Percentiles rank a stretch among this genome's conserved stretches.
Conservation (phyloP, 2,888 invertebrate genomes). For the Mesorhabditis belari region DNA sequence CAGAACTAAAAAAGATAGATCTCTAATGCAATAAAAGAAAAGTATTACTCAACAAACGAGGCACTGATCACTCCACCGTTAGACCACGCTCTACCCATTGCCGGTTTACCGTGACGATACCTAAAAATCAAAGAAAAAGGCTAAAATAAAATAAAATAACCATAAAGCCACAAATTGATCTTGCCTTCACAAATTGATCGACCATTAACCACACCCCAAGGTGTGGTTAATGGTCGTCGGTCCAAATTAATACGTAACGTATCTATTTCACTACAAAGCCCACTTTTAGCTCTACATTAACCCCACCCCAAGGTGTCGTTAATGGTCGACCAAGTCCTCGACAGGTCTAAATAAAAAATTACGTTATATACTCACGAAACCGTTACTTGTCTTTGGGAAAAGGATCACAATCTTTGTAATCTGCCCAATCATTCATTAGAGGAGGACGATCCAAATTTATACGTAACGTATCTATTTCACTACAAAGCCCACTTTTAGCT, state of each 20-base stretch:
- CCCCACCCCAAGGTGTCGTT: neutral
- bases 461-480: neutral
- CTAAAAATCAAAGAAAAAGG: neutral
- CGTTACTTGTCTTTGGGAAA: constrained; percentile 18
- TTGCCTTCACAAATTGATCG: too few species aligned
- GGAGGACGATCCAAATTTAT: neutral
- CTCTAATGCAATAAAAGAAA: neutral
- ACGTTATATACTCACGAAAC: neutral
- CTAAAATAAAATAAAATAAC: constrained; percentile 4
- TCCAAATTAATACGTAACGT: too few species aligned
- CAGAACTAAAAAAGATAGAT: constrained; percentile 2
- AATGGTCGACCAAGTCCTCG: neutral
- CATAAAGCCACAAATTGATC: constrained; percentile 33
- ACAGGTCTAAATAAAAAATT: neutral
- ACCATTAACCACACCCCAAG: constrained; percentile 3
- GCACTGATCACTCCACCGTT: constrained; percentile 19
- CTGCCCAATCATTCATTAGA: constrained; percentile 25
- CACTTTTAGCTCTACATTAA: too few species aligned
- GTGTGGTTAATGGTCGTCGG: neutral
- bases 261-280: too few species aligned
- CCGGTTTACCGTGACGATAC: constrained; percentile 23
- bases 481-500: neutral
- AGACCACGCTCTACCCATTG: constrained; percentile 33
- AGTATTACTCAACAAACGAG: constrained; percentile 24
- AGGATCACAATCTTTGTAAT: constrained; percentile 15